phyloP scores from a whole-genome alignment of 2,888 invertebrate species.

The Smittia aterrima region DNA sequence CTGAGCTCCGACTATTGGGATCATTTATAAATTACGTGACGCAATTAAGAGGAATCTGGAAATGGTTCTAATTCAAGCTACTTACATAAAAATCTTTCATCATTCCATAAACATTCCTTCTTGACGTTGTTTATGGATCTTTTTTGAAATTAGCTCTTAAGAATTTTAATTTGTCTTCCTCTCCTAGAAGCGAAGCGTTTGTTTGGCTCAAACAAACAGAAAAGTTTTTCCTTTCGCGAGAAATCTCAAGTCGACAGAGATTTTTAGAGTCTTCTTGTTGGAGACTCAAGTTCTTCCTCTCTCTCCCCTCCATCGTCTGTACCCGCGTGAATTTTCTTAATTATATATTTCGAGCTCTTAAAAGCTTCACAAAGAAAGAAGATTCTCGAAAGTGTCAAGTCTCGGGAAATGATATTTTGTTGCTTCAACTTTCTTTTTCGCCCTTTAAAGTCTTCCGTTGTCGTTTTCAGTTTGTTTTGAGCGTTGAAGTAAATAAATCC shows the following conservation, averaged over 20 bases:
- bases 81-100: background rate
- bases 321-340: no score
- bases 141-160: constrained; percentile 26
- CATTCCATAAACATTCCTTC: background rate
- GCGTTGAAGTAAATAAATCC: constrained; percentile 35
- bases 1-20: no score
- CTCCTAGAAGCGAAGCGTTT: constrained; percentile 1
- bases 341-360: constrained; percentile 22
- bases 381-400: constrained; percentile 36
- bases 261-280: background rate
- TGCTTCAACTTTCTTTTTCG: constrained; percentile 2
- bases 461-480: background rate
- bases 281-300: background rate
- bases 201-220: background rate
- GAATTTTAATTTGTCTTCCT: constrained; percentile 22
- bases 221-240: background rate
- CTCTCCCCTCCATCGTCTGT: background rate
- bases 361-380: background rate
- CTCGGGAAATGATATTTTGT: constrained; percentile 36
- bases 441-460: background rate
- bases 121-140: background rate
- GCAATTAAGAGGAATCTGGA: no score
- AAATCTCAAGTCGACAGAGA: background rate
- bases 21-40: no score
- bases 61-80: no score